Evolutionary conservation across 2,797 vertebrate genomes (phyloP), one percentile per base, ranked within the genome.

Genomic region (Champsocephalus gunnari): DNA sequence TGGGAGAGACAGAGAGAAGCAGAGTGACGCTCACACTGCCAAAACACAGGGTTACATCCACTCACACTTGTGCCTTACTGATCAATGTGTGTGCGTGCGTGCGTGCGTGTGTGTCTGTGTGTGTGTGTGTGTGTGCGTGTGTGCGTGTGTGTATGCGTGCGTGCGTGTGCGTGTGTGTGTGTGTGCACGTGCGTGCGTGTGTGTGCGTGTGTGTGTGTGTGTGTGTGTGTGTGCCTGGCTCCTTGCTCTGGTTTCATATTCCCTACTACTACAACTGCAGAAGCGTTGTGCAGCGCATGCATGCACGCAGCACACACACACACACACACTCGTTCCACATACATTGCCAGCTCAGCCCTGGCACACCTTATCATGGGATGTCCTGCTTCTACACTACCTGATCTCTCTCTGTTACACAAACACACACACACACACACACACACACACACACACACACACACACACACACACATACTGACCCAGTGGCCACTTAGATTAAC

Each of bases 191-290:
- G 48, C 10, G 48, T 49, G 91, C 92, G 93, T 93, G 89, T 93
- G 93, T 19, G 93, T 90, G 87, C 89, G 92, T 94, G 92, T 78
- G 82, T 79, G 34, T 34, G 34, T 34, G 34, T 34, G 34, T 34
- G 34, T 34, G 34, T 34, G 34, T 34, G 34, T 34, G 34, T 34
- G 24, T 24, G 90, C 89, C 92, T 92, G 79, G 87, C 93, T 96
- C 92, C 90, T 92, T 89, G 89, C 88, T 81, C 93, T 94, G 94
- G 95, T 94, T 95, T 95, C 92, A 94, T 96, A 94, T 93, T 95
- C 93, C 93, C 28, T 28, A 93, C 95, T 66, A 92, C 91, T 93
- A 83, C 93, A 90, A 88, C 87, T 62, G 93, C 93, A 94, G 93
- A 77, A 34, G 34, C 34, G 34, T 8, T 5, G 77, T 92, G 94